Evolutionary conservation across 2,888 invertebrate species (phyloP).

Genomic region (Yponomeuta sedellus): DNA sequence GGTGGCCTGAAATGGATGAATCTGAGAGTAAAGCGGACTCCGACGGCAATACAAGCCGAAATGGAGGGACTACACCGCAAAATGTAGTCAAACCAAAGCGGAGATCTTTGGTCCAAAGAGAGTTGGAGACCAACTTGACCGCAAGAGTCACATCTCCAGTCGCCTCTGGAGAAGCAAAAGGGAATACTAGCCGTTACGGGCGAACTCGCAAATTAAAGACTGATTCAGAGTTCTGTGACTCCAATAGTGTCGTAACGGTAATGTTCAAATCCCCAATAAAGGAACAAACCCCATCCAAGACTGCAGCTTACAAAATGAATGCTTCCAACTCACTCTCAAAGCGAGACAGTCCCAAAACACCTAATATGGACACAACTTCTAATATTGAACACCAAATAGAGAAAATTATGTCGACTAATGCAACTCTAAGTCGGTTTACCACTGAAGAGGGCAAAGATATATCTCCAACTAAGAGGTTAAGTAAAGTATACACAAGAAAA

Average conservation of each 20-base stretch:
- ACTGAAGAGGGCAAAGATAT: constrained; percentile 35
- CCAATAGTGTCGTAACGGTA: constrained; percentile 47
- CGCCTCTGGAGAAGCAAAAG: constrained; percentile 33
- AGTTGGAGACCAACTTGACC: constrained; percentile 63
- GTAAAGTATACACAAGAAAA: constrained; percentile 59
- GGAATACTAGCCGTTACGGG: constrained; percentile 76
- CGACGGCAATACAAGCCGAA: neutral
- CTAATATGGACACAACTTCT: constrained; percentile 24
- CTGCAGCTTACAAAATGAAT: constrained; percentile 58
- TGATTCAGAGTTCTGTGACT: constrained; percentile 52
- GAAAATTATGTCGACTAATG: constrained; percentile 55
- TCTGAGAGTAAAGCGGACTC: neutral
- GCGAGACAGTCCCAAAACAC: neutral
- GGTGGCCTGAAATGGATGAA: constrained; percentile 14
- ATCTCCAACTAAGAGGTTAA: constrained; percentile 39
- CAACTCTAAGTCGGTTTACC: constrained; percentile 52
- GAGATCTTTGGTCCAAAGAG: constrained; percentile 59
- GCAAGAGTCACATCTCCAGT: constrained; percentile 55
- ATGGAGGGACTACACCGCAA: neutral
- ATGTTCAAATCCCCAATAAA: constrained; percentile 36
- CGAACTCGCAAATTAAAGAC: constrained; percentile 73
- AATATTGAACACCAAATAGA: constrained; percentile 52
- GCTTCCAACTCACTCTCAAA: constrained; percentile 52
- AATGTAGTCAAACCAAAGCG: constrained; percentile 51
- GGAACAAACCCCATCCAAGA: constrained; percentile 44